Evolutionary conservation across 2,797 vertebrate genomes (phyloP), one percentile per base, ranked within the genome.

Genomic region (Centroberyx gerrardi): DNA sequence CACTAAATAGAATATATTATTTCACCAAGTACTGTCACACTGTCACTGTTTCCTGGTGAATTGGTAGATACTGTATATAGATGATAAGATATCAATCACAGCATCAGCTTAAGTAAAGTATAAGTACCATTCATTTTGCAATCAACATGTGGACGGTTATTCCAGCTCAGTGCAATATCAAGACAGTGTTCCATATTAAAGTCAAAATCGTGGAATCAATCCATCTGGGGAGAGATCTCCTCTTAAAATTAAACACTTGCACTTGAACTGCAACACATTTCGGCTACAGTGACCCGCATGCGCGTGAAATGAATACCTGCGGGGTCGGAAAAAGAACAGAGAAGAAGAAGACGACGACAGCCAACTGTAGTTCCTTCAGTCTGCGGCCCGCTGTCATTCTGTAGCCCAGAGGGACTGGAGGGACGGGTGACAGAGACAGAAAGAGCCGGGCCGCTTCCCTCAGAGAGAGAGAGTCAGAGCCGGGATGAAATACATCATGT

Each of bases 401-500:
- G 56, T 76, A 13, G 31, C 88, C 87, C 64, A 51, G 72, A 81
- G 85, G 82, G 83, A 82, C 42, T 55, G 29, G 27, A 78, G 36
- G 63, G 75, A 86, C 1, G 33, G 52, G 54, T 85, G 83, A 75
- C 72, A 74, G 65, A 75, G 78, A 80, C 73, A 55, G 49, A 74
- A 67, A 44, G 71, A 83, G 56, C 61, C 38, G 60, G 55, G 63
- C 53, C 17, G 71, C 51, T 67, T 78, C 80, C 84, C 76, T 46
- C 13, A 61, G 80, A 90, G 88, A 87, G 65, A 66, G 74, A 79
- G 68, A 72, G 78, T 82, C 72, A 70, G 59, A 72, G 46, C 70
- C 51, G 48, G 76, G 69, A 80, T 68, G 58, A 79, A 88, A 85
- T 82, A 75, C 58, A 83, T 82, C 67, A 74, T 73, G 82, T 80